A percentile compares a stretch with the other conserved stretches of the same genome.
Evolutionary conservation across 2,888 invertebrate genomes (phyloP).

Genomic region (Pammene aurita): DNA sequence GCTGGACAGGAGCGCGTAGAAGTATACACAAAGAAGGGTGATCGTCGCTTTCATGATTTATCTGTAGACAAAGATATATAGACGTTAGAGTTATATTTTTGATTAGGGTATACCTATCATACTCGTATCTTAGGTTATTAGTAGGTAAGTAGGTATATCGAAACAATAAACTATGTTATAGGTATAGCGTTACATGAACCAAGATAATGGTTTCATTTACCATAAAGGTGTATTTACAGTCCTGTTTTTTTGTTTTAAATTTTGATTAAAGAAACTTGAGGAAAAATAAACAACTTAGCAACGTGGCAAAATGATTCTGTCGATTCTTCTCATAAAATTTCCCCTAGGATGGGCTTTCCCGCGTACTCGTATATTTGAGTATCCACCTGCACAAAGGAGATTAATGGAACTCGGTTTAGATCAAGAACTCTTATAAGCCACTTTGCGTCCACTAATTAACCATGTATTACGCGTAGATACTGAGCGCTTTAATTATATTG

Average conservation of each 20-base stretch:
- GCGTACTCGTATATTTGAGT: background rate
- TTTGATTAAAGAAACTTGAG: too few relatives aligned
- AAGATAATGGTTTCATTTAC: too few relatives aligned
- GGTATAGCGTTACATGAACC: too few relatives aligned
- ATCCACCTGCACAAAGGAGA: conserved; percentile 6
- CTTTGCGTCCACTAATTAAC: background rate
- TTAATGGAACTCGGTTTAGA: background rate
- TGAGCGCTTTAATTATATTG: background rate
- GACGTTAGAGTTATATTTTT: background rate
- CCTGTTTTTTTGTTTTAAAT: too few relatives aligned
- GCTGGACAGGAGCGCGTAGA: conserved; percentile 65
- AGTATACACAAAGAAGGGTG: conserved; percentile 59
- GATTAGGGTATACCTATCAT: too few relatives aligned
- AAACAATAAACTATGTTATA: too few relatives aligned
- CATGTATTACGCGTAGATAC: background rate
- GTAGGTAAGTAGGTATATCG: too few relatives aligned
- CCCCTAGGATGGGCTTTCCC: too few relatives aligned
- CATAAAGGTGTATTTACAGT: too few relatives aligned
- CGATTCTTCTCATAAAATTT: background rate
- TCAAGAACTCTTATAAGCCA: background rate
- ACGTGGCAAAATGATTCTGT: too few relatives aligned
- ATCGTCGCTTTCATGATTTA: conserved; percentile 64
- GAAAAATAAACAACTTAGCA: too few relatives aligned
- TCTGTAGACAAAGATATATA: conserved; percentile 53
- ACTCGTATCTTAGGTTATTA: too few relatives aligned